Conservation (phyloP, 2,113 vertebrate species). For the Mystacornis crossleyi region DNA sequence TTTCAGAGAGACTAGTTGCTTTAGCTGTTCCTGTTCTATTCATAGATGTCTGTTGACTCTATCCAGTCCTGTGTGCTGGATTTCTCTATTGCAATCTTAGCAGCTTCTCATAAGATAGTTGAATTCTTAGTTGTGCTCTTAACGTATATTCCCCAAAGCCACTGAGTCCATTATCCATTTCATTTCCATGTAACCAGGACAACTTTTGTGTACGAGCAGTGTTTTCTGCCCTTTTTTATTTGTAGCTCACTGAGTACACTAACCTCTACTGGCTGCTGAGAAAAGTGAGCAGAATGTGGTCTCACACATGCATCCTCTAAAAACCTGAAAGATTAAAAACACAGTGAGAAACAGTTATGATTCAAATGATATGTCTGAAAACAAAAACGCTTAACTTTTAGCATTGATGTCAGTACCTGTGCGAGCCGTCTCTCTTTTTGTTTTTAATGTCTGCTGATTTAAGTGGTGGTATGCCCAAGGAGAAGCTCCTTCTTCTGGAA, state of each 20-base stretch:
- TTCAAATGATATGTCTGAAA: conserved; percentile 5
- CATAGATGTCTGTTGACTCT: not conserved
- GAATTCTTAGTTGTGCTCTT: not conserved
- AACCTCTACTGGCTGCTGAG: conserved; percentile 20
- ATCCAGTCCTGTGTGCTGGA: not conserved
- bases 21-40: not conserved
- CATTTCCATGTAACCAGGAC: not conserved
- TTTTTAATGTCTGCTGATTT: not conserved
- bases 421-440: not conserved
- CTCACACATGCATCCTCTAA: not conserved
- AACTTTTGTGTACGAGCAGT: not conserved
- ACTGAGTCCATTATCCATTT: not conserved
- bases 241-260: not conserved
- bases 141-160: not conserved
- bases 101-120: not conserved
- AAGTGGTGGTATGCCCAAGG: not conserved
- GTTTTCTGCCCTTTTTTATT: not conserved
- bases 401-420: not conserved
- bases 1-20: not conserved
- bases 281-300: not conserved
- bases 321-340: conserved; percentile 21
- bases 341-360: not conserved
- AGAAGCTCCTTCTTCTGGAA: not conserved
- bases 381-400: not conserved
- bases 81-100: not conserved